These are phyloP conservation scores for Nanorana parkeri DNA, from an alignment of 2,113 vertebrate genomes.

Conservation along the genomic window DNA sequence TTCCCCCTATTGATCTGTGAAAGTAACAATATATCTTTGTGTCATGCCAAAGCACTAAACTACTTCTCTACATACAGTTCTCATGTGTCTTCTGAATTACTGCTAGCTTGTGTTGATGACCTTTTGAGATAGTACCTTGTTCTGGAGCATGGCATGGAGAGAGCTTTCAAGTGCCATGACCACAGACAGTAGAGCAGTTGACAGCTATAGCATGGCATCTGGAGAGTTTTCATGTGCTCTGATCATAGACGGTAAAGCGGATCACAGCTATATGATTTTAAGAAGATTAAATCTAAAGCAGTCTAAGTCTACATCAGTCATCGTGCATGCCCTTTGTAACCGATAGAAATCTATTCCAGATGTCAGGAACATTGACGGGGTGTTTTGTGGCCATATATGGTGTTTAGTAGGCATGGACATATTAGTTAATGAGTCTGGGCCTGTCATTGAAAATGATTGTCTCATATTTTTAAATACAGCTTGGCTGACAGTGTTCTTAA, in stretches of 20 bases:
- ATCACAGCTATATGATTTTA: constrained; percentile 28
- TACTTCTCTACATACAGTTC: background rate
- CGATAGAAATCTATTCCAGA: constrained; percentile 47
- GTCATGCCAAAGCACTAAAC: background rate
- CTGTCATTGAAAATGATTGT: constrained; percentile 47
- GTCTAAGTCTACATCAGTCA: constrained; percentile 1
- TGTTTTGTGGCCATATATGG: constrained; percentile 43
- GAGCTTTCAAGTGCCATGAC: constrained; percentile 19
- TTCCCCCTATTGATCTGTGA: background rate
- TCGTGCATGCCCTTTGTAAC: constrained; percentile 34
- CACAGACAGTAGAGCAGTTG: background rate
- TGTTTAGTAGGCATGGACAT: constrained; percentile 22
- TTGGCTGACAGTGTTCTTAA: constrained; percentile 17
- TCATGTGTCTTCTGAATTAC: constrained; percentile 17
- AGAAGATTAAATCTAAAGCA: background rate
- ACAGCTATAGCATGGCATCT: constrained; percentile 11
- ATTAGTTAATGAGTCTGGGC: constrained; percentile 44
- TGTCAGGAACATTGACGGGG: constrained; percentile 29
- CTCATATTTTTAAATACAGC: constrained; percentile 34
- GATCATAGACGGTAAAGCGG: background rate
- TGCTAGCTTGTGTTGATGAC: constrained; percentile 4
- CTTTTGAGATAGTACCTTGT: background rate
- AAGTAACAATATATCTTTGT: constrained; percentile 3
- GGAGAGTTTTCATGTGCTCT: constrained; percentile 21
- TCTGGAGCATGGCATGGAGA: background rate